phyloP scores from a whole-genome alignment of 2,113 vertebrate genomes.

The Poeciliopsis turrubarensis region DNA sequence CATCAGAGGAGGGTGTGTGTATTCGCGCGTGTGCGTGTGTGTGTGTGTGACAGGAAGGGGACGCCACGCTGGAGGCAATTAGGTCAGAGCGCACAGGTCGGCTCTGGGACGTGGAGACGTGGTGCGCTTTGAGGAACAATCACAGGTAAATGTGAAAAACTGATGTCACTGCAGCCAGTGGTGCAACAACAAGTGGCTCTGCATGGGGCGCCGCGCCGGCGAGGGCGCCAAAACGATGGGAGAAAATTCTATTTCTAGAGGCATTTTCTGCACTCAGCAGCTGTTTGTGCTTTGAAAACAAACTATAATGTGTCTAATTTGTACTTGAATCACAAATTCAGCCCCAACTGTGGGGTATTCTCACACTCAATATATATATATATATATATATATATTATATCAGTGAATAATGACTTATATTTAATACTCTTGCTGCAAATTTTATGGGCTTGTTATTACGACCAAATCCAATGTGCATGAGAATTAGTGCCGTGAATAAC shows the following conservation, averaged over 20 bases:
- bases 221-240: too few species aligned
- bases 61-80: conserved; percentile 7
- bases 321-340: neutral
- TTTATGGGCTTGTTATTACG: conserved; percentile 12
- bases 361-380: neutral
- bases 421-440: neutral
- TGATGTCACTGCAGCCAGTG: neutral
- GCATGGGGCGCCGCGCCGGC: too few species aligned
- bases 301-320: too few species aligned
- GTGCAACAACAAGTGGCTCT: too few species aligned
- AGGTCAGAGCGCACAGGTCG: conserved; percentile 4
- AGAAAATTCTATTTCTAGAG: too few species aligned
- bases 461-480: conserved; percentile 13
- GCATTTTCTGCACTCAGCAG: too few species aligned
- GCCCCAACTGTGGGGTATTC: neutral
- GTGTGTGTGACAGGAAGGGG: conserved; percentile 7
- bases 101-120: conserved; percentile 16
- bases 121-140: conserved; percentile 4
- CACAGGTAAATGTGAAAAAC: conserved; percentile 20
- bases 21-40: too few species aligned
- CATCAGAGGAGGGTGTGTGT: neutral
- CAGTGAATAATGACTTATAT: neutral
- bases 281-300: too few species aligned
- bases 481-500: conserved; percentile 24
- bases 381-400: neutral